These are phyloP conservation scores for Microcebus murinus DNA, from an alignment of 2,113 vertebrate genomes.

Conservation along the genomic window DNA sequence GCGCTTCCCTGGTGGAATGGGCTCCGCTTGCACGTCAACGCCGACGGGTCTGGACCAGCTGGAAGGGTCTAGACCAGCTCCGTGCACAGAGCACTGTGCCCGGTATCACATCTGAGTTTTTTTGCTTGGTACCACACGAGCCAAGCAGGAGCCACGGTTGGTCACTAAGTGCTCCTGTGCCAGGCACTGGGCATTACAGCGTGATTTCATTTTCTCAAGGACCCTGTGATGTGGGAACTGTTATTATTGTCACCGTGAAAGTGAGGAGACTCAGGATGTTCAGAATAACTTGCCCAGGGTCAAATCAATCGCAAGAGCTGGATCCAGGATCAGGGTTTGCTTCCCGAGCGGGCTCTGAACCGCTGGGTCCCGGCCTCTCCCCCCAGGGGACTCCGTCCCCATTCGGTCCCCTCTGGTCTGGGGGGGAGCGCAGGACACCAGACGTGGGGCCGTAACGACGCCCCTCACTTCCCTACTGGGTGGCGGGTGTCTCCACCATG, in stretches of 20 bases:
- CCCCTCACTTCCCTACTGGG: accelerated
- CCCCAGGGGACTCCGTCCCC: neutral
- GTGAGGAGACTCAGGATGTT: neutral
- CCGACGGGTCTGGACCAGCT: accelerated
- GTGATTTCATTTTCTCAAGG: neutral
- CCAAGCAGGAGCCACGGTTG: neutral
- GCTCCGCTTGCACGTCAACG: neutral
- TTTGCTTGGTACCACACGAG: too few relatives aligned
- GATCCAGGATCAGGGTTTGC: neutral
- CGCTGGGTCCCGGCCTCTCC: neutral
- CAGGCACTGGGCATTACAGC: neutral
- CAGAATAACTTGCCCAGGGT: neutral
- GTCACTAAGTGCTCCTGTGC: neutral
- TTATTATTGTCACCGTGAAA: neutral
- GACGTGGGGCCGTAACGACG: accelerated
- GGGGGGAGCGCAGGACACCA: neutral
- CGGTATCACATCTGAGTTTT: too few relatives aligned
- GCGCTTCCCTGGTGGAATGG: neutral
- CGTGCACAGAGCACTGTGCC: neutral
- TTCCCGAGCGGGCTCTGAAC: neutral
- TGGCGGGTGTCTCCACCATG: accelerated
- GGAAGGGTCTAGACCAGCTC: neutral
- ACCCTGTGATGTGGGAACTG: too few relatives aligned
- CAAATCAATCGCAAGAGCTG: neutral
- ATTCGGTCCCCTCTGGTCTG: neutral